Conservation (phyloP, 2,888 invertebrate genomes). For the Caenorhabditis plicata region DNA sequence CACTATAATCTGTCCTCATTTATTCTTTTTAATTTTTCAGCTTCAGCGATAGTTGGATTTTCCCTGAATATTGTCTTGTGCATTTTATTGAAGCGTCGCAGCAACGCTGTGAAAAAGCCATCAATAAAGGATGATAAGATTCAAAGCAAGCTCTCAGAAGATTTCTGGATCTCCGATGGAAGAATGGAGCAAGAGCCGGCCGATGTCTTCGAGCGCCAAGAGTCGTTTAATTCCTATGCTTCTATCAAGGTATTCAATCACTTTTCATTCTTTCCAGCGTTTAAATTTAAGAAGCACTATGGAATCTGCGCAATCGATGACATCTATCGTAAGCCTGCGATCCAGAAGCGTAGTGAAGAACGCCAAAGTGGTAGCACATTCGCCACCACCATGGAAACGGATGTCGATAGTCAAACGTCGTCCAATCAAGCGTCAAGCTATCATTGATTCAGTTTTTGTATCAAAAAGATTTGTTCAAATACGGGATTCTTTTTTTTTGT, state of each 20-base stretch:
- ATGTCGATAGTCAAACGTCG: conserved; percentile 37
- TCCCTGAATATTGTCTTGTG: conserved; percentile 39
- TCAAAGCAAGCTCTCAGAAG: conserved; percentile 21
- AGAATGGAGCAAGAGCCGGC: not conserved
- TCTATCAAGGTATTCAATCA: conserved; percentile 4
- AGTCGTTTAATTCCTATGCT: conserved; percentile 14
- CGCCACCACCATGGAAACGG: conserved; percentile 43
- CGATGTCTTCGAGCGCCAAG: not conserved
- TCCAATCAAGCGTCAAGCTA: conserved; percentile 42
- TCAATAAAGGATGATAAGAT: conserved; percentile 5
- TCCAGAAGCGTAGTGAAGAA: conserved; percentile 27
- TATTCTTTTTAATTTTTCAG: too few relatives aligned
- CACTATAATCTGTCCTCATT: too few relatives aligned
- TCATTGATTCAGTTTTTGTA: conserved; percentile 18
- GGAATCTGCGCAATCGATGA: conserved; percentile 24
- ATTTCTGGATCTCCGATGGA: conserved; percentile 26
- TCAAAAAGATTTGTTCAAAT: conserved; percentile 1
- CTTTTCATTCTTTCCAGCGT: too few relatives aligned
- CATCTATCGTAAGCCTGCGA: not conserved
- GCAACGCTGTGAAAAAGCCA: not conserved
- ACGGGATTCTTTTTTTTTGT: conserved; percentile 2
- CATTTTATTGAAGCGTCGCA: conserved; percentile 10
- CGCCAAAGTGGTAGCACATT: conserved; percentile 37
- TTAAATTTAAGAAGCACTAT: conserved; percentile 17
- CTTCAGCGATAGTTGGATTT: conserved; percentile 35